Percentiles rank a stretch among this genome's conserved stretches.
Evolutionary conservation across 2,888 invertebrate genomes (phyloP).

Genomic region (Ophion slaviceki): DNA sequence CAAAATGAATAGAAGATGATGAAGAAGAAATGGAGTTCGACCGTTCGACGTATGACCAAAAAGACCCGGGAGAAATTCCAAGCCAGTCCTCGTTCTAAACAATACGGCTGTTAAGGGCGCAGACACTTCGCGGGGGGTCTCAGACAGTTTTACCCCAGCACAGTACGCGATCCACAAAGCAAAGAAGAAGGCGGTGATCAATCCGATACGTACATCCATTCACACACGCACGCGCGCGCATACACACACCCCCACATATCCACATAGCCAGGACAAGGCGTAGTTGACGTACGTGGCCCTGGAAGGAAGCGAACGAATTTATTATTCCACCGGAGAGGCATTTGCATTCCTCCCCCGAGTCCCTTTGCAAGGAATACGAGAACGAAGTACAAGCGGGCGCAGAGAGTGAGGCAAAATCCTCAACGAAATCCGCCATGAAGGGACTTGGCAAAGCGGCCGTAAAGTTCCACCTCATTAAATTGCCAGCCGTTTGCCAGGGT

Average conservation of each 20-base stretch:
- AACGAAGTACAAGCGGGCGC: slow-evolving; percentile 32
- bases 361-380: slow-evolving; percentile 36
- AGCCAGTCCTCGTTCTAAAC: background rate
- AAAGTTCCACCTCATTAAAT: slow-evolving; percentile 64
- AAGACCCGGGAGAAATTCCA: background rate
- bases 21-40: background rate
- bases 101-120: background rate
- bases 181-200: slow-evolving; percentile 35
- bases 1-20: background rate
- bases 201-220: slow-evolving; percentile 8
- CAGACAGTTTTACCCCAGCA: background rate
- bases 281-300: slow-evolving; percentile 33
- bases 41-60: background rate
- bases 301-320: slow-evolving; percentile 54
- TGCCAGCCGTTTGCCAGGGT: slow-evolving; percentile 38
- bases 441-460: slow-evolving; percentile 51
- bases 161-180: background rate
- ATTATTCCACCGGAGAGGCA: slow-evolving; percentile 54
- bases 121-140: background rate
- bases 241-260: background rate
- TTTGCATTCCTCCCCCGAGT: slow-evolving; percentile 53
- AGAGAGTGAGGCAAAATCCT: slow-evolving; percentile 27
- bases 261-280: background rate
- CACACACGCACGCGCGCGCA: background rate
- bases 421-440: slow-evolving; percentile 50